phyloP scores from a whole-genome alignment of 2,888 invertebrate genomes.

The Lampropteryx suffumata region DNA sequence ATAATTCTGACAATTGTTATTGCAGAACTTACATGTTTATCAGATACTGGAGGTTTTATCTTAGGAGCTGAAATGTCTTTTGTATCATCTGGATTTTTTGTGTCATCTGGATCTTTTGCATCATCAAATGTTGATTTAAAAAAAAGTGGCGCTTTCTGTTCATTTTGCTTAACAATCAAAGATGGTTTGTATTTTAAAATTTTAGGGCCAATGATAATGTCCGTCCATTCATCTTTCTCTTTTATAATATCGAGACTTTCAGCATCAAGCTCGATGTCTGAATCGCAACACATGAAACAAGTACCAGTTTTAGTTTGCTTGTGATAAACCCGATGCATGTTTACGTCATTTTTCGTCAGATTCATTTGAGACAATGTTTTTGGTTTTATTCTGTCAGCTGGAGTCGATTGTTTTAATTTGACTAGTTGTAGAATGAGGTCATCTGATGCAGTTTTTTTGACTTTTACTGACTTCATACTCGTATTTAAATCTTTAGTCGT shows the following conservation, averaged over 20 bases:
- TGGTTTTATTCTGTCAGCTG: constrained; percentile 10
- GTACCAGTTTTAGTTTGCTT: constrained; percentile 16
- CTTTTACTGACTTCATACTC: constrained; percentile 42
- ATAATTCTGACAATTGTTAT: too few species aligned
- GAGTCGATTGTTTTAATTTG: constrained; percentile 40
- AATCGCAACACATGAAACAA: constrained; percentile 40
- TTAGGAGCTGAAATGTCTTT: background rate
- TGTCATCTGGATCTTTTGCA: constrained; percentile 23
- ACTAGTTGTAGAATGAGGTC: constrained; percentile 46
- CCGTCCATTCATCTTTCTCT: constrained; percentile 21
- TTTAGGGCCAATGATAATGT: constrained; percentile 56
- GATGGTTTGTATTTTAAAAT: constrained; percentile 47
- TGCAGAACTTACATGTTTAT: too few species aligned
- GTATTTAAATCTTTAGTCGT: constrained; percentile 31
- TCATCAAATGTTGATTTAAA: constrained; percentile 42
- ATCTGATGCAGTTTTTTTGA: constrained; percentile 38
- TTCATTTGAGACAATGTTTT: constrained; percentile 13
- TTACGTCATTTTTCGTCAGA: constrained; percentile 4
- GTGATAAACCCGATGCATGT: constrained; percentile 13
- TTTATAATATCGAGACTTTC: constrained; percentile 39
- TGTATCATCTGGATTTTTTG: background rate
- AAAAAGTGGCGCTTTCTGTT: constrained; percentile 38
- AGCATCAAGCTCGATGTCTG: constrained; percentile 37
- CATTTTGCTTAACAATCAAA: constrained; percentile 26
- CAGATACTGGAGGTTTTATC: background rate